Evolutionary conservation across 2,797 vertebrate genomes (phyloP).

Genomic region (Ceyx erithaca): DNA sequence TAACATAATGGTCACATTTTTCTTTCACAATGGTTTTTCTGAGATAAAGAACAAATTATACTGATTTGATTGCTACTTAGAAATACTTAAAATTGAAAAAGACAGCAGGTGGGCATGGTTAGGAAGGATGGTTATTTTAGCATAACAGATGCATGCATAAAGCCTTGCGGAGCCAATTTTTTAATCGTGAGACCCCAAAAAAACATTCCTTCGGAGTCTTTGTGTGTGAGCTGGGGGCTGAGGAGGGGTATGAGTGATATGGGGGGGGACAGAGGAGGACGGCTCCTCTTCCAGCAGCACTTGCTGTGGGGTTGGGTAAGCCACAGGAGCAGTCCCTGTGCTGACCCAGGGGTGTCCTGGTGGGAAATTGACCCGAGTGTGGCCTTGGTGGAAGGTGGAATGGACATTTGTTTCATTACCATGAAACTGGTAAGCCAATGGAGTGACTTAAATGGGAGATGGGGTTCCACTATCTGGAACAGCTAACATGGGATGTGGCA

Average conservation of each 20-base stretch:
- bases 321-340: rapidly evolving
- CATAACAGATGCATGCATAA: constrained; percentile 86
- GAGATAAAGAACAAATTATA: constrained; percentile 88
- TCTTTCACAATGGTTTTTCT: constrained; percentile 86
- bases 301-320: rapidly evolving
- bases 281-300: not conserved
- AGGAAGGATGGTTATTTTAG: constrained; percentile 84
- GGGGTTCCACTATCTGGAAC: rapidly evolving
- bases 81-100: constrained; percentile 88
- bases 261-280: rapidly evolving
- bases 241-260: not conserved
- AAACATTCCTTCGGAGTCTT: constrained; percentile 14
- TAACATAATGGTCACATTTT: constrained; percentile 87
- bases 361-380: not conserved
- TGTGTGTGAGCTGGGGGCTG: not conserved
- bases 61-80: constrained; percentile 88
- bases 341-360: rapidly evolving
- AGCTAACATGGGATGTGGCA: rapidly evolving
- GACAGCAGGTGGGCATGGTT: constrained; percentile 85
- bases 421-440: rapidly evolving
- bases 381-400: rapidly evolving
- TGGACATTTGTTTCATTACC: rapidly evolving
- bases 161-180: constrained; percentile 73
- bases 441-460: rapidly evolving
- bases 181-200: constrained; percentile 64